These are phyloP conservation scores for Ennomos erosarius DNA, from an alignment of 2,888 invertebrate species.

Conservation along the genomic window DNA sequence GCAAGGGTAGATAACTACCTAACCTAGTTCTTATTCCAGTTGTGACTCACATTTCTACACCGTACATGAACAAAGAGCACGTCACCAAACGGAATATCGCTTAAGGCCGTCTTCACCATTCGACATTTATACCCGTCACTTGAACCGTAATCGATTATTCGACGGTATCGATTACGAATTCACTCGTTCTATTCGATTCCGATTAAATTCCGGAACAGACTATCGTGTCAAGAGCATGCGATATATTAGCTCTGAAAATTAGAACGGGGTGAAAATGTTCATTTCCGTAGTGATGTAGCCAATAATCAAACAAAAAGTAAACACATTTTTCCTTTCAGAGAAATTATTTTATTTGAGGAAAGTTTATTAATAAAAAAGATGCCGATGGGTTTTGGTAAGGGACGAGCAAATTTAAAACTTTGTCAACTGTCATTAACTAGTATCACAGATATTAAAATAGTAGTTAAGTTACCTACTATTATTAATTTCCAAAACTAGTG, in stretches of 20 bases:
- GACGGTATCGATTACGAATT: slow-evolving; percentile 34
- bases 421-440: too few species aligned
- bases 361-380: too few species aligned
- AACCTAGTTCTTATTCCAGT: slow-evolving; percentile 14
- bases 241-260: slow-evolving; percentile 8
- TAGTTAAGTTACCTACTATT: too few species aligned
- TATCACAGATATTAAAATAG: too few species aligned
- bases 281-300: too few species aligned
- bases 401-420: too few species aligned
- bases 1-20: neutral
- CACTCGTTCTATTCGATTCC: slow-evolving; percentile 34
- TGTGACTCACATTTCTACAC: slow-evolving; percentile 1
- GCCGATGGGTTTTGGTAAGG: too few species aligned
- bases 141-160: slow-evolving; percentile 37
- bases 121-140: slow-evolving; percentile 37
- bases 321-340: too few species aligned
- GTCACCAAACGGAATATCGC: slow-evolving; percentile 21
- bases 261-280: too few species aligned
- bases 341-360: too few species aligned
- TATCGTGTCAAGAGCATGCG: slow-evolving; percentile 12
- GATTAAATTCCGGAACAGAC: slow-evolving; percentile 30
- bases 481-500: too few species aligned
- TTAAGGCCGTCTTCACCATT: slow-evolving; percentile 26
- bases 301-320: too few species aligned
- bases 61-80: slow-evolving; percentile 13